phyloP scores from a whole-genome alignment of 2,797 vertebrate species.

The Sitta carolinensis region DNA sequence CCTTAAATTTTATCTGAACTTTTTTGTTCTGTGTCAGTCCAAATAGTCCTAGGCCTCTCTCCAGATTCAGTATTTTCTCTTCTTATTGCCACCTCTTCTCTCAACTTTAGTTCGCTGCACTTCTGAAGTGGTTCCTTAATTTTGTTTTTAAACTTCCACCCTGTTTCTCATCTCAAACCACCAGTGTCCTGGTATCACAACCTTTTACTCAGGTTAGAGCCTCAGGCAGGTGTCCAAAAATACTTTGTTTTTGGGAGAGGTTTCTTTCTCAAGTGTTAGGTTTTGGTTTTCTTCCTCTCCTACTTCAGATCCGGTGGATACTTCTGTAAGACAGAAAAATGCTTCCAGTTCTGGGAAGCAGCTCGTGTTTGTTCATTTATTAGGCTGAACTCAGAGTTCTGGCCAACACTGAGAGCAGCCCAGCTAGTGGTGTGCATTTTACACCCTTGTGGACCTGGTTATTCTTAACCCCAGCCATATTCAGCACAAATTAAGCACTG shows the following conservation, averaged over 20 bases:
- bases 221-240: neutral
- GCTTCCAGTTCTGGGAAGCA: neutral
- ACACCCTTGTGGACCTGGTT: rapidly evolving
- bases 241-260: neutral
- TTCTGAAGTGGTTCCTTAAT: neutral
- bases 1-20: slow-evolving; percentile 14
- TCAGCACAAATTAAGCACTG: neutral
- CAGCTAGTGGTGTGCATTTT: neutral
- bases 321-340: neutral
- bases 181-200: neutral
- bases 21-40: neutral
- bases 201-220: neutral
- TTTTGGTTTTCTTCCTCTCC: neutral
- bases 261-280: neutral
- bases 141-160: neutral
- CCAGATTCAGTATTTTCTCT: slow-evolving; percentile 15
- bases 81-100: neutral
- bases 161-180: neutral
- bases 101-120: neutral
- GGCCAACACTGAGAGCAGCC: neutral
- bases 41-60: neutral
- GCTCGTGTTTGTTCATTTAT: neutral
- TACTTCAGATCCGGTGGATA: neutral
- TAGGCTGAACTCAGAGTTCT: neutral
- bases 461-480: neutral